phyloP scores from a whole-genome alignment of 2,113 vertebrate species.

The Lycaon pictus region DNA sequence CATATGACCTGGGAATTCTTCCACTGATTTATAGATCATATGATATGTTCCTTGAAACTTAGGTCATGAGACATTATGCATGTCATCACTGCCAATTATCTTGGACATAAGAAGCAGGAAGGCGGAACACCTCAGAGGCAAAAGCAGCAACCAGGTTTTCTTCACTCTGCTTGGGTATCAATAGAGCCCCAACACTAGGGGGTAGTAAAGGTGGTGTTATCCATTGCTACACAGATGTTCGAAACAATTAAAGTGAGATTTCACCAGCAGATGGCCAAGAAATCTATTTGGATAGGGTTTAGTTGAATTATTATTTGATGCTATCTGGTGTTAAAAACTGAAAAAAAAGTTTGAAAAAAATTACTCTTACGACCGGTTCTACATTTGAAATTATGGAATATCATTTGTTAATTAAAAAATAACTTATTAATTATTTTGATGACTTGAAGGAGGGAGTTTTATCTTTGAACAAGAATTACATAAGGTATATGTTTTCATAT shows the following conservation, averaged over 20 bases:
- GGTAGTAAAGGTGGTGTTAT: not conserved
- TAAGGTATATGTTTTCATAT: not conserved
- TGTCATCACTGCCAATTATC: not conserved
- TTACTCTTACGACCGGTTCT: not conserved
- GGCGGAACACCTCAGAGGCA: not conserved
- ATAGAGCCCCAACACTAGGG: not conserved
- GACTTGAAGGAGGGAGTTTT: not conserved
- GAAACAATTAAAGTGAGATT: not conserved
- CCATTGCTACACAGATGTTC: not conserved
- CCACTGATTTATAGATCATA: not conserved
- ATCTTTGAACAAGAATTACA: not conserved
- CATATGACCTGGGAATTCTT: not conserved
- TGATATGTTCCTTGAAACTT: not conserved
- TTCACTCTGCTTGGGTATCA: not conserved
- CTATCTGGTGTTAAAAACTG: not conserved
- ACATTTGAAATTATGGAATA: not conserved
- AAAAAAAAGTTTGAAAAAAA: not conserved
- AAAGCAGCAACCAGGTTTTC: not conserved
- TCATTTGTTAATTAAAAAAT: conserved; percentile 16
- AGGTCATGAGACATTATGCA: not conserved
- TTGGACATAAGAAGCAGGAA: not conserved
- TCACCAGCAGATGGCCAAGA: not conserved
- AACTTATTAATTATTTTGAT: not conserved
- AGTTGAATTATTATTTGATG: not conserved
- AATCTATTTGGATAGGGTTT: not conserved